Evolutionary conservation across 2,797 vertebrate genomes (phyloP).

Genomic region (Catamblyrhynchus diadema): DNA sequence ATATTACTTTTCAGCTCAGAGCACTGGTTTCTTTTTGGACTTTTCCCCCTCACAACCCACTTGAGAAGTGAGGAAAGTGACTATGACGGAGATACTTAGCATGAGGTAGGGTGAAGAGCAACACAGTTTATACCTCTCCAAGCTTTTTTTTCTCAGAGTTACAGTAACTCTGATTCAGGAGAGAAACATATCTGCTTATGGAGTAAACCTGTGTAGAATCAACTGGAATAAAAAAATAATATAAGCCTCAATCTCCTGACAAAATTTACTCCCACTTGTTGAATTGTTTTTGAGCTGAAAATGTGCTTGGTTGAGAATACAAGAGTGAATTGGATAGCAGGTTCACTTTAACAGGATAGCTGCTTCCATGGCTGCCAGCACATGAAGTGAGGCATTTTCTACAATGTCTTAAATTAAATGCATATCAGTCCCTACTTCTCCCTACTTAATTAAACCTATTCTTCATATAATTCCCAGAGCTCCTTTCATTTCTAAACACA

Average conservation of each 20-base stretch:
- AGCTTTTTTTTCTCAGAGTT: background rate
- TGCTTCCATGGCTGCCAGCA: background rate
- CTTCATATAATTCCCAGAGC: constrained; percentile 8
- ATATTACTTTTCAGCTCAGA: background rate
- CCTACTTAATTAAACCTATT: constrained; percentile 31
- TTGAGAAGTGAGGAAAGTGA: background rate
- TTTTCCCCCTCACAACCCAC: background rate
- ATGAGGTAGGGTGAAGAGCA: background rate
- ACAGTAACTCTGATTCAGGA: background rate
- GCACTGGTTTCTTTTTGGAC: background rate
- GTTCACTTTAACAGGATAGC: background rate
- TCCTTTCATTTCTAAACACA: constrained; percentile 19
- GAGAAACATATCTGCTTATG: background rate
- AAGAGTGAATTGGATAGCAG: background rate
- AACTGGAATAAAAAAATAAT: background rate
- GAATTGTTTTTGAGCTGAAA: background rate
- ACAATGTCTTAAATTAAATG: constrained; percentile 1
- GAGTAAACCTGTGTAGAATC: background rate
- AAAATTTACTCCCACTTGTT: background rate
- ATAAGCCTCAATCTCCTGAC: background rate
- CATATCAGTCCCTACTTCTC: background rate
- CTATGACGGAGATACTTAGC: background rate
- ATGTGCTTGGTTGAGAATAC: background rate
- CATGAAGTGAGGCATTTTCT: background rate
- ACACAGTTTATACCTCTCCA: background rate